phyloP scores from a whole-genome alignment of 2,797 vertebrate genomes.

The Pristis pectinata region DNA sequence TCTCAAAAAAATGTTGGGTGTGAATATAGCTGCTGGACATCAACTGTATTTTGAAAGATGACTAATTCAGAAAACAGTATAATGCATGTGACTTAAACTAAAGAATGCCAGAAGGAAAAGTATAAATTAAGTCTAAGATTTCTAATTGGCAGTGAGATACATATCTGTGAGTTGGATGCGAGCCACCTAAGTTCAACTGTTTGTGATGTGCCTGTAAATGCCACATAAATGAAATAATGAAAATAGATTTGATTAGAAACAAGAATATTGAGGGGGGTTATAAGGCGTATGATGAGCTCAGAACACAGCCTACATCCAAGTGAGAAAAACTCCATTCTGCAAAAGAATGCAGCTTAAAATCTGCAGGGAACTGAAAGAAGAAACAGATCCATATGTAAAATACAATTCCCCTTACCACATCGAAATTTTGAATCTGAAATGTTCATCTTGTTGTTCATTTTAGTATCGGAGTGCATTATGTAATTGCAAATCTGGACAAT shows the following conservation, averaged over 20 bases:
- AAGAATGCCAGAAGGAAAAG: conserved; percentile 26
- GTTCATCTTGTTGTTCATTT: not conserved
- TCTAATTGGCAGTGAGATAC: conserved; percentile 9
- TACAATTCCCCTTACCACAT: not conserved
- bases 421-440: not conserved
- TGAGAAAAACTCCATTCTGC: not conserved
- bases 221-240: conserved; percentile 18
- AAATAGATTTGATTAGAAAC: conserved; percentile 12
- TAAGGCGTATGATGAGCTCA: not conserved
- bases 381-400: not conserved
- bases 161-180: not conserved
- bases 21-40: not conserved
- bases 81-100: not conserved
- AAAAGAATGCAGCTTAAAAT: not conserved
- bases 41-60: not conserved
- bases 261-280: not conserved
- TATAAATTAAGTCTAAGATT: conserved; percentile 22
- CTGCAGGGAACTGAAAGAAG: not conserved
- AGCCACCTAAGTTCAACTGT: not conserved
- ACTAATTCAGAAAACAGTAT: not conserved
- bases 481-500: not conserved
- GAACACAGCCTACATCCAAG: not conserved
- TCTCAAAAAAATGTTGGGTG: not conserved
- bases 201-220: not conserved
- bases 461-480: too few relatives aligned